Base-by-base conservation (phyloP, 2,888 invertebrate genomes). In the Cristatella mucedo region DNA sequence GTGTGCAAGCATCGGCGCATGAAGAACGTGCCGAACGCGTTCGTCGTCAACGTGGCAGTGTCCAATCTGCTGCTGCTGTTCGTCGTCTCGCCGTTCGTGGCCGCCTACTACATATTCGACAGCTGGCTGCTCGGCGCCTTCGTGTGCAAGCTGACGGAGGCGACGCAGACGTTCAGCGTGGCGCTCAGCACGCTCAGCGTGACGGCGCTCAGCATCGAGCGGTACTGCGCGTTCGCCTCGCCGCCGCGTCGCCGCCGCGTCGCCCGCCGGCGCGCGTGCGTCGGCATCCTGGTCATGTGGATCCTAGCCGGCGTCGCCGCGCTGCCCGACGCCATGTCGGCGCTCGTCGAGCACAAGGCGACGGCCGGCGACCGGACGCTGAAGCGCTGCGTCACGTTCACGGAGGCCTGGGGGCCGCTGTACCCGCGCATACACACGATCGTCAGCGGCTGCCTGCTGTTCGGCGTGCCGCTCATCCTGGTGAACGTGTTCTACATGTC, bases 201-300 rank as follows among this genome's bases (percentile, higher is more conserved):
- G 5, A 16, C 15, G 26, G 36, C 36, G 4, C 13, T 36, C 24
- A 36, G 36, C 26, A 22, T 36, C n/a, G 36, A 36, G 19, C 6
- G 36, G 15, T 36, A 36, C 36, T 22, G 13, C 4, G 36, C 36
- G 13, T 36, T 36, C 26, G 36, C 36, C 13, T 15, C 36, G 24
- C 36, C 36, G n/a, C 36, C 36, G 22, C 13, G 19, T 6, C 36
- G 18, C 24, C 13, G 36, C 22, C 9, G 6, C 16, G n/a, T 29
- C 5, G 36, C 36, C 18, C 22, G 26, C 24, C 22, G 26, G 16
- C 36, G 19, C n/a, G 36, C 36, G 24, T 36, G n/a, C 19, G 5
- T n/a, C 5, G 36, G 36, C 26, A 36, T 26, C 19, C 4, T 36
- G 9, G 21, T 18, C 16, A 36, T 36, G 26, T 36, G 36, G 36